Percentiles rank a stretch among this genome's conserved stretches.
Conservation (phyloP, 2,113 vertebrate species). For the Falcunculus frontatus region DNA sequence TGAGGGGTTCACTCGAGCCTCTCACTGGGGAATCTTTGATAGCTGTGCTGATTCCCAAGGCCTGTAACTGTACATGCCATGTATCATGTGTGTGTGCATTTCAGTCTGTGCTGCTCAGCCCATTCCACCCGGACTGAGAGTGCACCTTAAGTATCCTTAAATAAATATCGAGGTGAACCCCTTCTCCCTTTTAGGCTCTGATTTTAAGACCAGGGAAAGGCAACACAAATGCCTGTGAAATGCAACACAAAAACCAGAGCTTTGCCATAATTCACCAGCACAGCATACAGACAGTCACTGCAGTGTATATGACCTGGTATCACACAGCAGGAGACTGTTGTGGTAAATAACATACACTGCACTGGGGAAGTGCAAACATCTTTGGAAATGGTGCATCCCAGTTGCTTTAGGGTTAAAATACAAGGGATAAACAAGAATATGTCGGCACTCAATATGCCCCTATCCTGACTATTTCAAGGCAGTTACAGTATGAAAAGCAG, state of each 20-base stretch:
- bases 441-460: background rate
- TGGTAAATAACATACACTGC: background rate
- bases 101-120: no score
- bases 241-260: background rate
- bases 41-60: no score
- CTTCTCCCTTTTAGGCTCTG: no score
- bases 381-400: background rate
- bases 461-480: background rate
- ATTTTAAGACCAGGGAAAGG: no score
- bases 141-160: no score
- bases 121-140: no score
- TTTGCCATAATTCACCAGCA: background rate
- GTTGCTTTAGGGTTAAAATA: background rate
- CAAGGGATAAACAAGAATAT: background rate
- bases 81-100: no score
- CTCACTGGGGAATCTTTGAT: no score
- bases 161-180: no score
- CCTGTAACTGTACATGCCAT: no score
- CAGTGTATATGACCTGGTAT: background rate
- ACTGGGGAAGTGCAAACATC: background rate
- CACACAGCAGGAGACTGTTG: background rate
- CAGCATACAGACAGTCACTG: background rate
- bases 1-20: no score
- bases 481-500: background rate
- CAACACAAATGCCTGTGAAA: background rate